Evolutionary conservation across 2,888 invertebrate genomes (phyloP).

Genomic region (Eupithecia exiguata): DNA sequence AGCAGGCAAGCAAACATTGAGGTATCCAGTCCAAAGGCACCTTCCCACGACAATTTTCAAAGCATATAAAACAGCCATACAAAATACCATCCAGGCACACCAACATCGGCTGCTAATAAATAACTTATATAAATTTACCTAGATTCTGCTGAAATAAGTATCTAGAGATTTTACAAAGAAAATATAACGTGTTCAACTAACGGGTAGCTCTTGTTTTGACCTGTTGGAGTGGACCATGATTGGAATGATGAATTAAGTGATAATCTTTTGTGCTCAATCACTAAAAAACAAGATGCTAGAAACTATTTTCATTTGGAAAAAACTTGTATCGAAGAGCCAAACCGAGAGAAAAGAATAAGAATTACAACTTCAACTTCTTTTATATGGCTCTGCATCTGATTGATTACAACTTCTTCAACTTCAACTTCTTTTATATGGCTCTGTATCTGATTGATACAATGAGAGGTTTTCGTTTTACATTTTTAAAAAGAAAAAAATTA

Average conservation of each 20-base stretch:
- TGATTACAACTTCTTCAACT: too few relatives aligned
- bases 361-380: too few relatives aligned
- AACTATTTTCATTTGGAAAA: background rate
- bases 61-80: background rate
- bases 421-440: too few relatives aligned
- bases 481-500: too few relatives aligned
- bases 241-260: background rate
- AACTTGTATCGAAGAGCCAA: background rate
- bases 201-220: constrained; percentile 2
- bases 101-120: background rate
- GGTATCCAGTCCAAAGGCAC: background rate
- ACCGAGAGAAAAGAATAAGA: too few relatives aligned
- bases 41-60: background rate
- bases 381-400: too few relatives aligned
- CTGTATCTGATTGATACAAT: too few relatives aligned
- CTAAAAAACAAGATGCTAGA: background rate
- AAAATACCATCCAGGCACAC: background rate
- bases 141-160: constrained; percentile 2
- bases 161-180: background rate
- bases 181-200: constrained; percentile 6
- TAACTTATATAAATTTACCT: background rate
- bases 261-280: background rate
- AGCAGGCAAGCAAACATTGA: background rate
- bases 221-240: constrained; percentile 1
- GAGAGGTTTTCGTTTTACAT: too few relatives aligned